Base-by-base conservation (phyloP, 2,113 vertebrate genomes). In the Ophiodon elongatus region DNA sequence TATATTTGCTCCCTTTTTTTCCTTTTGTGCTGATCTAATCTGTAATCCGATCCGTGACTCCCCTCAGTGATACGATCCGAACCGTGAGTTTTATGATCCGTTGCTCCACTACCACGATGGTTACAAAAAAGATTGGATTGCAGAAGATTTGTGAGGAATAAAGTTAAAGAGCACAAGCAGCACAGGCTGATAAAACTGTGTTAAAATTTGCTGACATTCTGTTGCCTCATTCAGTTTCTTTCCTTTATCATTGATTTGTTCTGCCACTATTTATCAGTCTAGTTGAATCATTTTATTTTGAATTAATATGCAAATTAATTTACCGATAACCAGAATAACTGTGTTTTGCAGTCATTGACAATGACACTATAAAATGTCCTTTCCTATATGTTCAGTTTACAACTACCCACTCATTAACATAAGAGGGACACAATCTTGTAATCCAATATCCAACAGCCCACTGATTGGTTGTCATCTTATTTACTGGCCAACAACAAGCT, bases 381-480 rank as follows among this genome's bases (percentile, higher is more conserved):
- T 69, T 66, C 27, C 45, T 33, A 7, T 56, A 76, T 82, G 79
- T 69, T 85, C 13, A 66, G 11, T 73, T 60, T 66, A 85, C 57
- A 73, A 67, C 76, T 4, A 21, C 29, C n/a, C 27, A 37, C 35
- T 65, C 59, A 80, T 87, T 73, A 82, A 54, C 15, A 68, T 73
- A 50, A 29, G 7, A 56, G 15, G 47, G 11, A 62, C 19, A 79
- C 45, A 62, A 37, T 86, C 43, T 79, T 43, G 56, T 68, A 54
- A 73, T 68, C 27, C 77, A 84, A 37, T 43, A 72, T 78, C 57
- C 69, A 80, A 80, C 76, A 60, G 64, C 56, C 31, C 74, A 70
- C 81, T 72, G 69, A 84, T 69, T 76, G 88, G 77, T 54, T 74
- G 68, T 41, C 65, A 56, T 68, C 10, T 73, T 70, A 83, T 89